phyloP scores from a whole-genome alignment of 2,113 vertebrate species.

The Microtus ochrogaster region DNA sequence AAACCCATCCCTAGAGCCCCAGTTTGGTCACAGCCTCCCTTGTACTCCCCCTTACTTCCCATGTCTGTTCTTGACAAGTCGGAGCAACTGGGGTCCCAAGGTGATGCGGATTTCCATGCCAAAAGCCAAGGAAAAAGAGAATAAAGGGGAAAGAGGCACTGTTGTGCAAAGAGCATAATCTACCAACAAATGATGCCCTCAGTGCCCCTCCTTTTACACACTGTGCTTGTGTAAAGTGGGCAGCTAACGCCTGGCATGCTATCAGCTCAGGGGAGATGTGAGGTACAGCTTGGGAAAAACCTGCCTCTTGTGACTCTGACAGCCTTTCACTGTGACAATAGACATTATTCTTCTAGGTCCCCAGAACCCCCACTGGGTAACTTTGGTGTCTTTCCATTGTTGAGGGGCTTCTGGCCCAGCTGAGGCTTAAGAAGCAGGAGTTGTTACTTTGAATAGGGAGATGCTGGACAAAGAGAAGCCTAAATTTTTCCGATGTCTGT shows the following conservation, averaged over 20 bases:
- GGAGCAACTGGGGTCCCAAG: not conserved
- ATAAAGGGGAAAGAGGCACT: not conserved
- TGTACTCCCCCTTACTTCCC: not conserved
- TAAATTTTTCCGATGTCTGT: not conserved
- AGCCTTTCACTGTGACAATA: not conserved
- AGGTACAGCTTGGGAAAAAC: not conserved
- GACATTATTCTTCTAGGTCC: not conserved
- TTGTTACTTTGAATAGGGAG: not conserved
- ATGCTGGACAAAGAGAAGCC: not conserved
- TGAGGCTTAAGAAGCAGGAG: not conserved
- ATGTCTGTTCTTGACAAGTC: not conserved
- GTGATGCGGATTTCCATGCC: not conserved
- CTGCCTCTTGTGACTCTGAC: not conserved
- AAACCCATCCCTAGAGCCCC: not conserved
- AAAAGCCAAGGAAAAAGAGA: not conserved
- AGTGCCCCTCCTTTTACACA: rapidly evolving
- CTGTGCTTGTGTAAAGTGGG: rapidly evolving
- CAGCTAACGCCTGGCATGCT: no score
- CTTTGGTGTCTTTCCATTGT: rapidly evolving
- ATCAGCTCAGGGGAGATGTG: not conserved
- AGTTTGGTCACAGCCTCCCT: not conserved
- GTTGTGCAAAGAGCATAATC: not conserved
- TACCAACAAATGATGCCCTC: not conserved
- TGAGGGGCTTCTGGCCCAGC: not conserved
- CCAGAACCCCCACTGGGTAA: rapidly evolving